Percentiles rank a stretch among this genome's conserved stretches.
These are phyloP conservation scores for Thamnaconus septentrionalis DNA, from an alignment of 2,113 vertebrate genomes.

Conservation along the genomic window DNA sequence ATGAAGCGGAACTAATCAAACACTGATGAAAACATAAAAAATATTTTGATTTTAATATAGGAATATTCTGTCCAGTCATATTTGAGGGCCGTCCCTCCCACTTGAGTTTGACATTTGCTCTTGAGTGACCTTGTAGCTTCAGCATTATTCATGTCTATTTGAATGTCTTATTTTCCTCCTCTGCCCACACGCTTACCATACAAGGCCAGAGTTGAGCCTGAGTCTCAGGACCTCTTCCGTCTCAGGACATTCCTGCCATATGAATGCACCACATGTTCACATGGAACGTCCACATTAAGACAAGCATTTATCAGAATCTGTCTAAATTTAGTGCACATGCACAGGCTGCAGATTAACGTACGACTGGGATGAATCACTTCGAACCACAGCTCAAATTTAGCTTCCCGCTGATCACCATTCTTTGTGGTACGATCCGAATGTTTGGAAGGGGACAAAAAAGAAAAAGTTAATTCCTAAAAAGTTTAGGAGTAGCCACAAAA, in stretches of 20 bases:
- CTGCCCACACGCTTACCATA: conserved; percentile 9
- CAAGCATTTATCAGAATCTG: no score
- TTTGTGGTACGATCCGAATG: no score
- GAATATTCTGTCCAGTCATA: no score
- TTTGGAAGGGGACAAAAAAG: no score
- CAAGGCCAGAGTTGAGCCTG: conserved; percentile 17
- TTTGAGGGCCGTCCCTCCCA: no score
- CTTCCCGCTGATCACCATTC: no score
- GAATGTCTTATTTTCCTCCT: conserved; percentile 10
- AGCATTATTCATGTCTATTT: conserved; percentile 13
- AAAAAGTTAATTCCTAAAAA: no score
- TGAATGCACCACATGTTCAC: conserved; percentile 1
- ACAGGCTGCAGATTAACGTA: background rate
- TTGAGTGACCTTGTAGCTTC: conserved; percentile 2
- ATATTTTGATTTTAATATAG: no score
- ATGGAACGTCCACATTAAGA: background rate
- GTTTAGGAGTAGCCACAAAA: no score
- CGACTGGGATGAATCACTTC: background rate
- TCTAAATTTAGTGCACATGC: background rate
- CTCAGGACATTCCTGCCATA: conserved; percentile 19
- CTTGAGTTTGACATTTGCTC: no score
- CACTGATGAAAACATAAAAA: no score
- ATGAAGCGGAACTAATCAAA: no score
- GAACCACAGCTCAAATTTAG: background rate
- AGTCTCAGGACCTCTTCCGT: conserved; percentile 20